Conservation (phyloP, 1,140 invertebrate genomes). For the Bombus vancouverensis region DNA sequence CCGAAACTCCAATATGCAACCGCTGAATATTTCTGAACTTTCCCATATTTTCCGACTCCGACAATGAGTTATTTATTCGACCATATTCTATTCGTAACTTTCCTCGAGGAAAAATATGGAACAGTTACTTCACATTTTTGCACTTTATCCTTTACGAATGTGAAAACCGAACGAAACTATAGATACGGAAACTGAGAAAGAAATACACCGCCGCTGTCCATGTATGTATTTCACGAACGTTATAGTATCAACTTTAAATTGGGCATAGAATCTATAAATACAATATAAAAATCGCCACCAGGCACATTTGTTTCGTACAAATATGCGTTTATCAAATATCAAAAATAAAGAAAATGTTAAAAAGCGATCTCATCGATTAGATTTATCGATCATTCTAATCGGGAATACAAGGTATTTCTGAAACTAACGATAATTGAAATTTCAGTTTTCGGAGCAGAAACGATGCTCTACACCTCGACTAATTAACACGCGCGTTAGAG, state of each 20-base stretch:
- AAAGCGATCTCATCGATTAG: background rate
- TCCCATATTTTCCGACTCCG: background rate
- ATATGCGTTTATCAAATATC: no score
- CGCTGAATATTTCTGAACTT: background rate
- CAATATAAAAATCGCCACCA: background rate
- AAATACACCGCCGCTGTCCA: background rate
- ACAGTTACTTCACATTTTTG: background rate
- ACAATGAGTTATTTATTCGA: constrained; percentile 1
- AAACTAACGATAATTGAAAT: background rate
- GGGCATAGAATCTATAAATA: background rate
- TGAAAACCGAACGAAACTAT: background rate
- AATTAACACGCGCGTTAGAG: background rate
- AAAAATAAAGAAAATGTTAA: no score
- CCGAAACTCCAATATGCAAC: background rate
- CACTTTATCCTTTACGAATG: background rate
- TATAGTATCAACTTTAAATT: constrained; percentile 8
- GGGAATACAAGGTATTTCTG: no score
- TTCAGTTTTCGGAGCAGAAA: background rate
- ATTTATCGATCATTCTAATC: background rate
- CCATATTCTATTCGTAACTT: background rate
- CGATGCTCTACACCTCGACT: no score
- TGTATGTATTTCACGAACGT: background rate
- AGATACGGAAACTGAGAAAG: background rate
- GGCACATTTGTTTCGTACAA: no score
- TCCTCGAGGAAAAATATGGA: background rate